Conservation (phyloP, 2,888 invertebrate species). For the Rotaria magnacalcarata region DNA sequence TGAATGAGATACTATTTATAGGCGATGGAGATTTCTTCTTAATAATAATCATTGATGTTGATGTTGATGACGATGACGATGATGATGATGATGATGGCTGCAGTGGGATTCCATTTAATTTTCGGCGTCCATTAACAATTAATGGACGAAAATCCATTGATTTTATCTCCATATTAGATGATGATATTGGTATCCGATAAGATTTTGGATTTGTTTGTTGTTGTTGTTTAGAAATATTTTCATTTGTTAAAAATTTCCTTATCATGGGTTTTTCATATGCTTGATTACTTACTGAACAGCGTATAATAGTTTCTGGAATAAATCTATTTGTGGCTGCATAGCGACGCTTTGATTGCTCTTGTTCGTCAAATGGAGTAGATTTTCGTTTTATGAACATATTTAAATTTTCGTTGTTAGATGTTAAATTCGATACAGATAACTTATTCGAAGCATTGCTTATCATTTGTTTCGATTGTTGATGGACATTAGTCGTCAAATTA, state of each 20-base stretch:
- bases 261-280: neutral
- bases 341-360: neutral
- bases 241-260: neutral
- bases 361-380: neutral
- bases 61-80: neutral
- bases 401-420: neutral
- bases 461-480: neutral
- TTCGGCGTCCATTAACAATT: neutral
- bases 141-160: conserved; percentile 1
- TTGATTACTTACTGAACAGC: neutral
- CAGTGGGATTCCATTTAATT: neutral
- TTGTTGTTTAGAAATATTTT: neutral
- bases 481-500: neutral
- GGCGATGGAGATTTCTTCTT: neutral
- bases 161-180: neutral
- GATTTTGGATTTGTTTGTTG: neutral
- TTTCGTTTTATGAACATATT: neutral
- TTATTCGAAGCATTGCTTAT: neutral
- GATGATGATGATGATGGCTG: neutral
- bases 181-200: neutral
- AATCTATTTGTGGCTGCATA: neutral
- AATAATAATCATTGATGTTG: neutral
- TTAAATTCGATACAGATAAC: neutral
- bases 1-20: neutral
- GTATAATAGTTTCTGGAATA: neutral